Evolutionary conservation across 2,888 invertebrate genomes (phyloP).

Genomic region (Steinernema carpocapsae): DNA sequence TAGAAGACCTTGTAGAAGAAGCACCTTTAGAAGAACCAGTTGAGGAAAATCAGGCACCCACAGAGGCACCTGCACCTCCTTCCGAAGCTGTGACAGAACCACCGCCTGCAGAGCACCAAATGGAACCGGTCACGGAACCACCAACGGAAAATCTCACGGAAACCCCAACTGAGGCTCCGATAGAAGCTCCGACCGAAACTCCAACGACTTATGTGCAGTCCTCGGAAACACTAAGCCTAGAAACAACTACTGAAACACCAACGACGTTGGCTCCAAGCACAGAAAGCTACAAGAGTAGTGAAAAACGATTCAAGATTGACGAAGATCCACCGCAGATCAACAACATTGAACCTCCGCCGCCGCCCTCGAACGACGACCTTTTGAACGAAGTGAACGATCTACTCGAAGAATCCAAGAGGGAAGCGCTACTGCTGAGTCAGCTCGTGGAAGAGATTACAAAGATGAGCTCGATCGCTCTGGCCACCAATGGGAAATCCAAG

Average conservation of each 20-base stretch:
- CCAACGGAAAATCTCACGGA: too few species aligned
- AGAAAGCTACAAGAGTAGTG: background rate
- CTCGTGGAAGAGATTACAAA: conserved; percentile 21
- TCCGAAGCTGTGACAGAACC: too few species aligned
- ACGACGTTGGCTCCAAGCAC: background rate
- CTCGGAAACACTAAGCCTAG: too few species aligned
- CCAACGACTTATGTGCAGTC: background rate
- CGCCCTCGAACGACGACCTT: conserved; percentile 21
- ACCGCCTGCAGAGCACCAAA: too few species aligned
- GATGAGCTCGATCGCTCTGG: conserved; percentile 14
- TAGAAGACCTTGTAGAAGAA: too few species aligned
- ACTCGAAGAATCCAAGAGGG: conserved; percentile 11
- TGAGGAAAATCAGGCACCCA: background rate
- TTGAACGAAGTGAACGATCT: conserved; percentile 20
- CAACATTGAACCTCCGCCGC: background rate
- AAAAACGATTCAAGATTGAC: background rate
- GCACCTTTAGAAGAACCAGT: background rate
- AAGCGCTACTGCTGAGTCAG: conserved; percentile 16
- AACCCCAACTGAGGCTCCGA: too few species aligned
- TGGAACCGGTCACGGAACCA: too few species aligned
- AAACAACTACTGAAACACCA: background rate
- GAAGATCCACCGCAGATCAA: conserved; percentile 4
- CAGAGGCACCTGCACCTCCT: background rate
- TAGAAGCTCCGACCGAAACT: background rate
- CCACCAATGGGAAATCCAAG: background rate